Percentiles rank a stretch among this genome's conserved stretches.
Conservation (phyloP, 2,797 vertebrate genomes). For the Acridotheres tristis region DNA sequence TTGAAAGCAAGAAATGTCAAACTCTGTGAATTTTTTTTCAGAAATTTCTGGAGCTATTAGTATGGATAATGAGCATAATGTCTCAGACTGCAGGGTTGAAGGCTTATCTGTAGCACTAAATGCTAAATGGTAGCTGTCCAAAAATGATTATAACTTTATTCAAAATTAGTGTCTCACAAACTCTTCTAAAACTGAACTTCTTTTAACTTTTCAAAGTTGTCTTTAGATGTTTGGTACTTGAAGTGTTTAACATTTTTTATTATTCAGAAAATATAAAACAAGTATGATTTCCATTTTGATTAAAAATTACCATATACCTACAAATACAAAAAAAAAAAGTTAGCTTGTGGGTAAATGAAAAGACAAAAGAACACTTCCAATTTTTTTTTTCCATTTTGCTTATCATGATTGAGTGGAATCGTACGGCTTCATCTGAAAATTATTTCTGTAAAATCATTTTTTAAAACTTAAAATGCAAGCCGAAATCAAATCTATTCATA, state of each 20-base stretch:
- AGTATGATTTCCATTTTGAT: not conserved
- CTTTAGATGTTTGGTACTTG: not conserved
- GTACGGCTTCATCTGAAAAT: not conserved
- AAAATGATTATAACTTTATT: not conserved
- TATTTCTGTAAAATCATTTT: not conserved
- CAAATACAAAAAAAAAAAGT: not conserved
- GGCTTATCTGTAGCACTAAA: not conserved
- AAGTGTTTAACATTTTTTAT: not conserved
- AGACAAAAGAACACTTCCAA: not conserved
- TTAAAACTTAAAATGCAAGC: not conserved
- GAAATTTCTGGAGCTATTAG: slow-evolving; percentile 4
- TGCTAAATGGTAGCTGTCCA: not conserved
- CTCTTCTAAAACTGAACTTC: not conserved
- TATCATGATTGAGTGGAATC: not conserved
- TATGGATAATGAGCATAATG: not conserved
- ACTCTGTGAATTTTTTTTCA: slow-evolving; percentile 10
- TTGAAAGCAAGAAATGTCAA: slow-evolving; percentile 45
- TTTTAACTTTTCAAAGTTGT: not conserved
- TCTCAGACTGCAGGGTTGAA: not conserved
- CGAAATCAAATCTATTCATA: not conserved
- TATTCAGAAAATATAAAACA: not conserved
- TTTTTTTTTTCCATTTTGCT: not conserved
- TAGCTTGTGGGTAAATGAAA: not conserved
- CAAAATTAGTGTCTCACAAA: not conserved
- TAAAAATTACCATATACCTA: not conserved